These are phyloP conservation scores for Stenodema calcarata DNA, from an alignment of 2,888 invertebrate species.

Conservation along the genomic window DNA sequence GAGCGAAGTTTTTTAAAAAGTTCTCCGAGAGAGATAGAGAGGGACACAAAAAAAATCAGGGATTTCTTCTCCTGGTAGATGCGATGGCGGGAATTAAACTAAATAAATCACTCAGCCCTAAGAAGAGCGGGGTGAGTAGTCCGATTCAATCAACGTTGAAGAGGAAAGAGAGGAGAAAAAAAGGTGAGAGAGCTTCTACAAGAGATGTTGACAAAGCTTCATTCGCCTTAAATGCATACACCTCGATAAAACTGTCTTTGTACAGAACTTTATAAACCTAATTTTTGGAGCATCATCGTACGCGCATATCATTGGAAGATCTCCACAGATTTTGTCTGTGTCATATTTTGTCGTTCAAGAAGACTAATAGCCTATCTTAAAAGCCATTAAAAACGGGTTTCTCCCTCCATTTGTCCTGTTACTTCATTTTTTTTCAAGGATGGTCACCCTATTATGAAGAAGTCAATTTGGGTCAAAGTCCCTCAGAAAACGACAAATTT, in stretches of 20 bases:
- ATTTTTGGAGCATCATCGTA: too few species aligned
- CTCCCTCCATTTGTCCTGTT: too few species aligned
- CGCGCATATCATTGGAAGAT: too few species aligned
- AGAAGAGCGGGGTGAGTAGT: not conserved
- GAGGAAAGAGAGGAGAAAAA: not conserved
- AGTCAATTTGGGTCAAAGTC: too few species aligned
- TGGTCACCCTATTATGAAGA: too few species aligned
- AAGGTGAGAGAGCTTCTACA: not conserved
- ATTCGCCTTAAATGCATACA: not conserved
- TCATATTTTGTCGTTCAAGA: too few species aligned
- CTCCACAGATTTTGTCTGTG: too few species aligned
- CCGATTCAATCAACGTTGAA: constrained; percentile 12
- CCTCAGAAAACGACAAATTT: too few species aligned
- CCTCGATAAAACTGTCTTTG: not conserved
- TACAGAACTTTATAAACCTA: not conserved
- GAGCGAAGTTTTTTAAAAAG: not conserved
- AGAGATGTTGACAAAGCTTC: constrained; percentile 12
- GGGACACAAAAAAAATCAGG: not conserved
- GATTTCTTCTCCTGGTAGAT: not conserved
- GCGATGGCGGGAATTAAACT: constrained; percentile 3
- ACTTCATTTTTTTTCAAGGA: too few species aligned
- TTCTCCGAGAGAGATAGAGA: too few species aligned
- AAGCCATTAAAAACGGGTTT: too few species aligned
- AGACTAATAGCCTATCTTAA: too few species aligned
- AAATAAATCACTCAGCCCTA: constrained; percentile 12